Evolutionary conservation across 2,797 vertebrate genomes (phyloP).

Genomic region (Esox lucius): DNA sequence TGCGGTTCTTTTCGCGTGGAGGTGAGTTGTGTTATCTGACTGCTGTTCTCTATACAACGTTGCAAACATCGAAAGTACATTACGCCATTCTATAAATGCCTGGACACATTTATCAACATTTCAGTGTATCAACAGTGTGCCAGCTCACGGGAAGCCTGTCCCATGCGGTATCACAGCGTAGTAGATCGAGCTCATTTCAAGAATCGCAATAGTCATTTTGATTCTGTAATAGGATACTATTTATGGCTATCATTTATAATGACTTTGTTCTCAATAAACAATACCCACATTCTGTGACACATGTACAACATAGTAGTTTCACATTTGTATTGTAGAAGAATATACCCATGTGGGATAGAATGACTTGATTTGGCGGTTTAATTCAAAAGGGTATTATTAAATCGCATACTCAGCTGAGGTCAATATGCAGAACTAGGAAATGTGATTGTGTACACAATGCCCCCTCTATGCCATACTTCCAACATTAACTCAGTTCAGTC

Average conservation of each 20-base stretch:
- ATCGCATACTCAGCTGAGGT: background rate
- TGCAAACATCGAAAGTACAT: background rate
- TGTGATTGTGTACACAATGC: background rate
- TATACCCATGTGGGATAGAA: background rate
- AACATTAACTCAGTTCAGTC: background rate
- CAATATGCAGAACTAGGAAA: background rate
- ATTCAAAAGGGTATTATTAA: too few relatives aligned
- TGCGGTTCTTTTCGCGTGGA: slow-evolving; percentile 86
- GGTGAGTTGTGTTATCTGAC: slow-evolving; percentile 74
- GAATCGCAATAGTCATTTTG: too few relatives aligned
- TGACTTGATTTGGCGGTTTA: background rate
- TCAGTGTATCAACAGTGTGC: background rate
- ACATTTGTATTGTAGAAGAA: too few relatives aligned
- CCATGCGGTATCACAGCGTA: background rate
- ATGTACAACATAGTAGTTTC: too few relatives aligned
- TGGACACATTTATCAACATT: slow-evolving; percentile 14
- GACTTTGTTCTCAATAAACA: background rate
- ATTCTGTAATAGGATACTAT: background rate
- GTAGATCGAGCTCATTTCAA: background rate
- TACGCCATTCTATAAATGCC: background rate
- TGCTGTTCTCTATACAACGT: background rate
- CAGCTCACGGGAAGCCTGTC: background rate
- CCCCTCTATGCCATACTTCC: background rate
- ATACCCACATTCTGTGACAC: too few relatives aligned
- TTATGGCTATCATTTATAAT: background rate